A percentile compares a stretch with the other conserved stretches of the same genome.
Evolutionary conservation across 2,113 vertebrate genomes (phyloP).

Genomic region (Sceloporus undulatus): DNA sequence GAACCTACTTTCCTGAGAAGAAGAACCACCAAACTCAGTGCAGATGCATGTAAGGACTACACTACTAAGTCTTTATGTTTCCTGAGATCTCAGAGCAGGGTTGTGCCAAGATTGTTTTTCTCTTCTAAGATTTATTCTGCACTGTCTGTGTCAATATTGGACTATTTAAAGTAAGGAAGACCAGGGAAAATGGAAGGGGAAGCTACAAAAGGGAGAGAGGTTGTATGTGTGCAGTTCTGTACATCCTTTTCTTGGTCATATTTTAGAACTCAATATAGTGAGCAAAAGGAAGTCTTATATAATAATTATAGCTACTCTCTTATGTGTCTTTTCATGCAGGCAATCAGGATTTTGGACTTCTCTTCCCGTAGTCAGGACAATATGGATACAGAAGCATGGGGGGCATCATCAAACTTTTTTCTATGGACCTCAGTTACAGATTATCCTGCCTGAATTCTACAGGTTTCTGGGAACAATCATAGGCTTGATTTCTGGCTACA

Average conservation of each 20-base stretch:
- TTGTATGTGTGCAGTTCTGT: not conserved
- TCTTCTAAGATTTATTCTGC: not conserved
- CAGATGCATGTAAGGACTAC: not conserved
- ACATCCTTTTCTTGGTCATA: not conserved
- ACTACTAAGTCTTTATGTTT: not conserved
- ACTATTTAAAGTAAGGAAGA: not conserved
- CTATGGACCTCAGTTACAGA: no score
- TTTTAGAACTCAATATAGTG: no score
- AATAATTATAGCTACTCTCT: no score
- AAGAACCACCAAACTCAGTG: not conserved
- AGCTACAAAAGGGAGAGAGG: not conserved
- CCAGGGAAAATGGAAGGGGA: not conserved
- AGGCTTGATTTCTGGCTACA: no score
- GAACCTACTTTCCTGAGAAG: not conserved
- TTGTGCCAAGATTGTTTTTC: not conserved
- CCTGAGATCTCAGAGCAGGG: not conserved
- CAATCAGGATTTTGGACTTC: no score
- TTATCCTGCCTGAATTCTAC: no score
- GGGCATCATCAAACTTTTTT: no score
- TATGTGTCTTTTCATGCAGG: no score
- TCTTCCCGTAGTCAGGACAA: no score
- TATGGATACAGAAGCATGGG: no score
- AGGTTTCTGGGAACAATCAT: no score
- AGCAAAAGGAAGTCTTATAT: no score
- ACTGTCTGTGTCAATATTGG: not conserved